A percentile compares a stretch with the other conserved stretches of the same genome.
phyloP scores from a whole-genome alignment of 2,113 vertebrate species.

The Ciconia boyciana region DNA sequence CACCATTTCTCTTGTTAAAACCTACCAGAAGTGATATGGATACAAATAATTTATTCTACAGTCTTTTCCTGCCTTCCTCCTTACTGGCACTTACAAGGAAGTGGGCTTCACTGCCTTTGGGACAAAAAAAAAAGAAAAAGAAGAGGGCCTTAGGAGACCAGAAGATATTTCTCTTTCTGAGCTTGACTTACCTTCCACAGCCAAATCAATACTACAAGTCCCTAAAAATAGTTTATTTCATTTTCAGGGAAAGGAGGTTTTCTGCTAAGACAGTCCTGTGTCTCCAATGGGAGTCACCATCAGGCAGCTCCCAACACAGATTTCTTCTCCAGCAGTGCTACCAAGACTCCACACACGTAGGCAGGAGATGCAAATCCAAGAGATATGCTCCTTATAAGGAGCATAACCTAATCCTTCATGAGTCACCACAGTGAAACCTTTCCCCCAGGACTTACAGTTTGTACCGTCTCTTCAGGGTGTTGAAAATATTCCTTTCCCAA shows the following conservation, averaged over 20 bases:
- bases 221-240: not conserved
- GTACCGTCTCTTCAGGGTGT: not conserved
- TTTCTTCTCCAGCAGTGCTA: not conserved
- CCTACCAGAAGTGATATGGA: not conserved
- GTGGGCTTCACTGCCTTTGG: not conserved
- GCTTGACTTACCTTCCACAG: not conserved
- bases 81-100: accelerated
- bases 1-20: not conserved
- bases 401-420: not conserved
- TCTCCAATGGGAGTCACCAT: not conserved
- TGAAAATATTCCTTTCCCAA: not conserved
- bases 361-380: not conserved
- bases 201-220: not conserved
- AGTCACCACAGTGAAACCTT: not conserved
- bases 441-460: not conserved
- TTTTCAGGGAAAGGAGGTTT: not conserved
- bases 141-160: not conserved
- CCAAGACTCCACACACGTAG: not conserved
- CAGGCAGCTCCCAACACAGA: not conserved
- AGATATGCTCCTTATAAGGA: not conserved
- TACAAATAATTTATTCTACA: not conserved
- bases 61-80: not conserved
- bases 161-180: not conserved
- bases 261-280: not conserved
- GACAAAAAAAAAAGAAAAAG: not conserved